Base-by-base conservation (phyloP, 30 jellyfish, hydroid and myxozoan species). In the Pelagia noctiluca region DNA sequence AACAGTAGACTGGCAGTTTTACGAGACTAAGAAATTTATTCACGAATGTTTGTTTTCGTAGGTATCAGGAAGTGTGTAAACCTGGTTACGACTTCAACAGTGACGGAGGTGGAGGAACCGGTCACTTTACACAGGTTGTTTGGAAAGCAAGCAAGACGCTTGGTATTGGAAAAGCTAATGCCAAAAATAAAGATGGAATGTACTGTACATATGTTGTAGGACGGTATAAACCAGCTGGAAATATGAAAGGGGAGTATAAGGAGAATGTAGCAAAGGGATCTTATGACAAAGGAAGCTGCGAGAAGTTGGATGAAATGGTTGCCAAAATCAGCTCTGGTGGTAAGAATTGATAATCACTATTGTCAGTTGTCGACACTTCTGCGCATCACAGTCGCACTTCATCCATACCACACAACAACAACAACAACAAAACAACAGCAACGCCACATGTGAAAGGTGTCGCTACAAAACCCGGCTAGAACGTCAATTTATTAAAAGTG, bases 81-180 rank as follows among this genome's bases (percentile, higher is more conserved):
- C 96, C 96, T 16, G 95, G 95, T 23, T 81, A 92, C 61, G 85
- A 72, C 22, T 92, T 92, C 69, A 75, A 75, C 50, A 87, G 46
- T 18, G 76, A 35, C 28, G 60, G 80, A 25, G 28, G 57, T 2
- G 89, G 85, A 18, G 96, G 90, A 19, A 76, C 98, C 7, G 96
- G 96, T 49, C 96, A 86, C 54, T 91, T 91, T 78, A 91, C 98
- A 23, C 98, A 91, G 76, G 98, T 91, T 38, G 97, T 92, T 0
- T 92, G 98, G 98, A 90, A 92, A 30, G 88, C 81, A 2, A 35
- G 85, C n/a, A 79, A 74, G 29, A 78, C 80, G 48, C 85, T 92
- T 7, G 98, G 98, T 18, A 67, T 92, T 7, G 98, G 98, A 2
- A 70, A 47, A 77, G 98, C 98, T 3, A 86, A 81, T 1, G 93